These are phyloP conservation scores for Gymnoscopelus braueri DNA, from an alignment of 2,797 vertebrate genomes.

Conservation along the genomic window DNA sequence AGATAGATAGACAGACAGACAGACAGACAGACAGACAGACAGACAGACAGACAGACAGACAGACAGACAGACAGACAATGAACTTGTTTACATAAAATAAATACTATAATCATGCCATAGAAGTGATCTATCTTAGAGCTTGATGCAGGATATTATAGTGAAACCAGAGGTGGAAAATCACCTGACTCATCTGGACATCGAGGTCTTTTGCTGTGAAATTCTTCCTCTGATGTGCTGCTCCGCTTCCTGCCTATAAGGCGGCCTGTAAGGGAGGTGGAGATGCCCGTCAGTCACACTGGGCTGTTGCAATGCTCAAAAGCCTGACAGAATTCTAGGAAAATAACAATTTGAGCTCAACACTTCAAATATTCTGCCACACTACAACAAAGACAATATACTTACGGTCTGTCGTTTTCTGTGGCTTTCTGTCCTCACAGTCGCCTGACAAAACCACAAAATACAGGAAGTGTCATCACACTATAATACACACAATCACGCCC, in stretches of 20 bases:
- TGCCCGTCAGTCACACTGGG: not conserved
- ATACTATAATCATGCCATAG: not conserved
- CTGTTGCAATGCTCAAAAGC: constrained; percentile 3
- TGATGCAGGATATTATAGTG: not conserved
- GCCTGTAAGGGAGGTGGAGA: constrained; percentile 41
- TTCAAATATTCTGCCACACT: not conserved
- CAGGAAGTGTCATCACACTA: not conserved
- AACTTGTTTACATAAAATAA: not conserved
- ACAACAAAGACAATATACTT: constrained; percentile 45
- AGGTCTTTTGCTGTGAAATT: constrained; percentile 73
- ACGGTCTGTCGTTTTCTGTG: constrained; percentile 70
- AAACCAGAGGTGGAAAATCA: constrained; percentile 38
- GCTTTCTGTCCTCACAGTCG: constrained; percentile 79
- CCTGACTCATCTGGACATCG: constrained; percentile 74
- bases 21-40: not conserved
- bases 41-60: not conserved
- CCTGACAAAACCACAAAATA: constrained; percentile 62
- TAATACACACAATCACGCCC: constrained; percentile 3
- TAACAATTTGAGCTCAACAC: not conserved
- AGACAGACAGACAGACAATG: not conserved
- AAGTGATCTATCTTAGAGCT: not conserved
- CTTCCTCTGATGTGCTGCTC: constrained; percentile 75
- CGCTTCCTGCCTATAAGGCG: constrained; percentile 63
- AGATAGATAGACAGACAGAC: not conserved
- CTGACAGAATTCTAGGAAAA: not conserved